Evolutionary conservation across 2,113 vertebrate genomes (phyloP), one percentile per base, ranked within the genome.

Genomic region (Panthera tigris): DNA sequence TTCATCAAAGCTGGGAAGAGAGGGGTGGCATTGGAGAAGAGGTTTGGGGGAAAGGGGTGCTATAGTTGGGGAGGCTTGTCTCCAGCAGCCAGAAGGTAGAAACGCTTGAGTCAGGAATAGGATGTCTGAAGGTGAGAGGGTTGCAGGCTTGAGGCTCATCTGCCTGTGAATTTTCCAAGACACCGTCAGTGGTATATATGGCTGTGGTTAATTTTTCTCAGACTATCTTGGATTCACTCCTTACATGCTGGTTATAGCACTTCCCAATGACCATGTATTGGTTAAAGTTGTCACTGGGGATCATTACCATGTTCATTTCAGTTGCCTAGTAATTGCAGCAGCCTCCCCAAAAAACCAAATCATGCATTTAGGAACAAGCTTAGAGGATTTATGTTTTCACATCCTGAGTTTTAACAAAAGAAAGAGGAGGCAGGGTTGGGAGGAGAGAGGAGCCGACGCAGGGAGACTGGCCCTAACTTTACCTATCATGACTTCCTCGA

Each of bases 381-480:
- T 94, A 50, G 29, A 33, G 84, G 27, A 50, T 87, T 74, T 41
- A 13, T 55, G 36, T 5, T 23, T 57, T 74, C 29, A 48, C 6
- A 2, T 31, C 78, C n/a, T 36, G 5, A 11, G 14, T 89, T 82
- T 65, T 86, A 69, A 80, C 14, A 61, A 33, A 84, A 61, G 12
- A 23, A n/a, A 33, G 21, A 41, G 18, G 27, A 19, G 29, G 12
- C 7, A 0, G 21, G 8, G 4, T 6, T 41, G 50, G 61, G 39
- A 85, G 5, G 13, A 1, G 1, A 36, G 66, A 14, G 11, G 74
- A 63, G 11, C 4, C 1, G 2, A n/a, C 2, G 57, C 57, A 7
- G 79, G 69, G 19, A 45, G 74, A 74, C n/a, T 11, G 39, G 33
- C 1, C 33, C 39, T 48, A 23, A 63, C 80, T 74, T 73, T 45